Conservation (phyloP, 2,888 invertebrate genomes). For the Malacosoma neustria region DNA sequence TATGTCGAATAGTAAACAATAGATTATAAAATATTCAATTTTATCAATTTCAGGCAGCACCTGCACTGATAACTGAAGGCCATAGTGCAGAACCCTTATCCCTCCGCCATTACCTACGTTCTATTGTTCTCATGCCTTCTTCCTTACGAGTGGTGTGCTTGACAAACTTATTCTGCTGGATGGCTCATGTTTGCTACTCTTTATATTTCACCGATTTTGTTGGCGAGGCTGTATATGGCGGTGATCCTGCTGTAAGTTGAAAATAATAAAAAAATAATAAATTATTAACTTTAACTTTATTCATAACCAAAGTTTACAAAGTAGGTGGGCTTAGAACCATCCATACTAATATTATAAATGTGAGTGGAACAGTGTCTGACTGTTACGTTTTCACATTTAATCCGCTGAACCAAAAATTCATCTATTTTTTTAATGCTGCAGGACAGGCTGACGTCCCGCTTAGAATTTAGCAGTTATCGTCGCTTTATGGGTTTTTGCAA, state of each 20-base stretch:
- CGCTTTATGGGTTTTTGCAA: too few relatives aligned
- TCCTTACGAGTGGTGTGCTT: conserved; percentile 90
- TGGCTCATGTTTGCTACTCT: conserved; percentile 97
- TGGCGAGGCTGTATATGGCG: conserved; percentile 91
- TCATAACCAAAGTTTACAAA: not conserved
- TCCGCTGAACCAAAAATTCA: too few relatives aligned
- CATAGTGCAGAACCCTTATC: conserved; percentile 51
- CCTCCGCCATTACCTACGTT: conserved; percentile 86
- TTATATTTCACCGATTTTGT: conserved; percentile 98
- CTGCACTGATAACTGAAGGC: conserved; percentile 18
- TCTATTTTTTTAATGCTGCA: too few relatives aligned
- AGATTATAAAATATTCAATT: too few relatives aligned
- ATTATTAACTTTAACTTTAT: not conserved
- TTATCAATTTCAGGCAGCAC: conserved; percentile 1
- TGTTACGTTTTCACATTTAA: too few relatives aligned
- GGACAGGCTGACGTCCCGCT: too few relatives aligned
- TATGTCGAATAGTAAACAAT: too few relatives aligned
- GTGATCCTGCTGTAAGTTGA: conserved; percentile 83
- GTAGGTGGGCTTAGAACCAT: too few relatives aligned
- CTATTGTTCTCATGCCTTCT: conserved; percentile 93
- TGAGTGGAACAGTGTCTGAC: too few relatives aligned
- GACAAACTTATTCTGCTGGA: conserved; percentile 98
- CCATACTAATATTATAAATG: too few relatives aligned
- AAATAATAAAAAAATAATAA: not conserved
- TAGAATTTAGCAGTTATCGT: too few relatives aligned